Percentiles rank a stretch among this genome's conserved stretches.
These are phyloP conservation scores for Amazona guildingii DNA, from an alignment of 2,113 vertebrate genomes.

Conservation along the genomic window DNA sequence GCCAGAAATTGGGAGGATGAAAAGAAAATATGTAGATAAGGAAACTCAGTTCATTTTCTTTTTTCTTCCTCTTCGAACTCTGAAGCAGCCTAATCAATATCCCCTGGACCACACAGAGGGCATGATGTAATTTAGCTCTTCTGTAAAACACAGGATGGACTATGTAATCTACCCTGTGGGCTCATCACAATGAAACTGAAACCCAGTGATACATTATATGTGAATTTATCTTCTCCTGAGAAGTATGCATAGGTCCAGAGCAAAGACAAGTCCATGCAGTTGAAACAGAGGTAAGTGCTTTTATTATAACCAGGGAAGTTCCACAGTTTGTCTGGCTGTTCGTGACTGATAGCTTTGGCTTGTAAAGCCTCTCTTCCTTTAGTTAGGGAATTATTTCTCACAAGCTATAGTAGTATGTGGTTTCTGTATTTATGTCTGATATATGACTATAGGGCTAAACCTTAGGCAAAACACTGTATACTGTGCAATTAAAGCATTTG, in stretches of 20 bases:
- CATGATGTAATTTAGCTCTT: neutral
- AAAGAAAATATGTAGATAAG: slow-evolving; percentile 8
- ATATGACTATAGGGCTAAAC: neutral
- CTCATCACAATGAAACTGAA: slow-evolving; percentile 16
- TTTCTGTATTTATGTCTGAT: neutral
- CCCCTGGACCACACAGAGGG: neutral
- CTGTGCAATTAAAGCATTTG: neutral
- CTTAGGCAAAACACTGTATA: neutral
- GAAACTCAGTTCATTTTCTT: neutral
- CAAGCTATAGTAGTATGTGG: neutral
- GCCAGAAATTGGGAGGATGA: neutral
- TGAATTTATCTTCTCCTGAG: slow-evolving; percentile 29
- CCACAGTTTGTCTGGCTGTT: neutral
- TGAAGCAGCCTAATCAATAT: neutral
- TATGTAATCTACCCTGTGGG: neutral
- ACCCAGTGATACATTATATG: slow-evolving; percentile 1
- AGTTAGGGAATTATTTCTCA: neutral
- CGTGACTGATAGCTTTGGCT: neutral
- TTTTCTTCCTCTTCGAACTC: neutral
- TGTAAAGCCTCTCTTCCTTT: neutral
- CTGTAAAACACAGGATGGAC: slow-evolving; percentile 16
- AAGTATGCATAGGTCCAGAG: neutral
- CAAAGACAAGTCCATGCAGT: neutral
- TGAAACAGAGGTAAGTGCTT: neutral
- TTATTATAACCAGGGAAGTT: neutral